Conservation (phyloP, 2,797 vertebrate species). For the Pyrocephalus nanus region DNA sequence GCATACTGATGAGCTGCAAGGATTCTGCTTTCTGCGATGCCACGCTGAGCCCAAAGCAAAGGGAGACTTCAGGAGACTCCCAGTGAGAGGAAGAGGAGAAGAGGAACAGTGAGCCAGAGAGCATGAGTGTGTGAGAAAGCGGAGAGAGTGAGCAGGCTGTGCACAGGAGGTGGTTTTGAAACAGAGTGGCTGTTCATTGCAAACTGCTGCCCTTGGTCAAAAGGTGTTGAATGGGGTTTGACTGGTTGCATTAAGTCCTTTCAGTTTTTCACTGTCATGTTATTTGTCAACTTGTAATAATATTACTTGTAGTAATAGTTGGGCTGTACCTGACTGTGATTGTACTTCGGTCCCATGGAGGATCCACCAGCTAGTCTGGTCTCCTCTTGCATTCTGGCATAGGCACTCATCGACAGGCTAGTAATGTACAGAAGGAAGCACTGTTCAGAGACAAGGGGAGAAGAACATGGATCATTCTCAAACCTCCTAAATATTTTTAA, state of each 20-base stretch:
- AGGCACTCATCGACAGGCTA: not conserved
- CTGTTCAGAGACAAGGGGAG: not conserved
- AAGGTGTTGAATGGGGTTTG: constrained; percentile 35
- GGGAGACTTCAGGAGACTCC: constrained; percentile 1
- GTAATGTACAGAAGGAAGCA: not conserved
- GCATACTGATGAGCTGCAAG: constrained; percentile 29
- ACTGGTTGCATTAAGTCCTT: constrained; percentile 25
- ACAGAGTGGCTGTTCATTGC: not conserved
- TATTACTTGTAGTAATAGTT: not conserved
- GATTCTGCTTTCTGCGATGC: constrained; percentile 51
- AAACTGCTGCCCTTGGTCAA: constrained; percentile 2
- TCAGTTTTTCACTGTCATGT: constrained; percentile 1
- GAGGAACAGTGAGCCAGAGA: constrained; percentile 14
- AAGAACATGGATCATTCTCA: not conserved
- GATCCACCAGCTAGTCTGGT: not conserved
- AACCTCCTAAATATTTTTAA: not conserved
- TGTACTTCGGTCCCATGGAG: not conserved
- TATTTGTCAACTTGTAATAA: constrained; percentile 16
- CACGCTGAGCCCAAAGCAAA: not conserved
- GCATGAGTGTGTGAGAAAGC: not conserved
- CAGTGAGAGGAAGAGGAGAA: not conserved
- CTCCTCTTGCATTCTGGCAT: constrained; percentile 9
- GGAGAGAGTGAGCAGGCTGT: not conserved
- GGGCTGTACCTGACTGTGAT: not conserved
- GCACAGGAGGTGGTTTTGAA: not conserved